Evolutionary conservation across 2,113 vertebrate species (phyloP).

Genomic region (Isichthys henryi): DNA sequence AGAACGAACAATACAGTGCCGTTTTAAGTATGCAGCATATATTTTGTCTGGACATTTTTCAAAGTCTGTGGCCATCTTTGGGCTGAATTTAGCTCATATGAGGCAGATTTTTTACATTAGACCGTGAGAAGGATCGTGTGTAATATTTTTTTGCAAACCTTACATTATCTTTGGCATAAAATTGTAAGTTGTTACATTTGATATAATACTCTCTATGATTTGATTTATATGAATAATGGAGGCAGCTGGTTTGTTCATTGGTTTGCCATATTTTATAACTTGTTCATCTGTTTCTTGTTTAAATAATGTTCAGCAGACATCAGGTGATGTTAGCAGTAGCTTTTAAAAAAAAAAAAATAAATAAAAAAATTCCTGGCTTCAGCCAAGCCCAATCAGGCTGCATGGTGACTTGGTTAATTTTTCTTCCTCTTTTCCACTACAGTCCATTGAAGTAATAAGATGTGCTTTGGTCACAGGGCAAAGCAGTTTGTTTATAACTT

Average conservation of each 20-base stretch:
- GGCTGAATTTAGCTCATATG: not conserved
- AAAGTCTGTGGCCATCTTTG: not conserved
- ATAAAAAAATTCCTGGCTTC: not conserved
- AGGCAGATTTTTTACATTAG: not conserved
- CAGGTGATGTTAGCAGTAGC: not conserved
- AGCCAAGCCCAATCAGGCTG: not conserved
- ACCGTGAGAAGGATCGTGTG: not conserved
- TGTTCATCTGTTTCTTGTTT: not conserved
- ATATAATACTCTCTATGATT: not conserved
- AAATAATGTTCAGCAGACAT: not conserved
- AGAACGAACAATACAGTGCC: not conserved
- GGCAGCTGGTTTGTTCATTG: not conserved
- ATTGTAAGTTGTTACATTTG: not conserved
- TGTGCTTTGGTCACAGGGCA: not conserved
- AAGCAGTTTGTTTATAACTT: not conserved
- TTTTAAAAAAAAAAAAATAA: too few species aligned
- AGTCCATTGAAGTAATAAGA: not conserved
- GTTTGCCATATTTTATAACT: not conserved
- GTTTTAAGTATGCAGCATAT: not conserved
- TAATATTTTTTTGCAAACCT: not conserved
- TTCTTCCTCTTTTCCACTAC: not conserved
- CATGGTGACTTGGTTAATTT: not conserved
- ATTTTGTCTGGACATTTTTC: not conserved
- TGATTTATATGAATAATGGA: not conserved
- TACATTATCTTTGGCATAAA: not conserved